These are phyloP conservation scores for Eremobia ochroleuca DNA, from an alignment of 2,888 invertebrate species.

Conservation along the genomic window DNA sequence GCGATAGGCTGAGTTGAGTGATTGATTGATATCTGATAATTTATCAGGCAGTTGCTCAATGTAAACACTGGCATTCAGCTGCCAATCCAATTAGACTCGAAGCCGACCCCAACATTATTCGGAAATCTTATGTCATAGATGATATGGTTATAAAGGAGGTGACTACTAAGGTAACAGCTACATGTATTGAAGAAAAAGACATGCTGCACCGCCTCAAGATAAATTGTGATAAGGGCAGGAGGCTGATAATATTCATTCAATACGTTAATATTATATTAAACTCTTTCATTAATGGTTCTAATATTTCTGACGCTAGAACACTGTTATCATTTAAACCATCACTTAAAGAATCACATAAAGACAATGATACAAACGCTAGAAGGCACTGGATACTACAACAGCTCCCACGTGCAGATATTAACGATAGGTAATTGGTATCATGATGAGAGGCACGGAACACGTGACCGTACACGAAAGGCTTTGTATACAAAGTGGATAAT, in stretches of 20 bases:
- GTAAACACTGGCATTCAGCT: not conserved
- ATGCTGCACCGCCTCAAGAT: not conserved
- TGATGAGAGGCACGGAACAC: constrained; percentile 34
- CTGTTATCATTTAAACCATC: constrained; percentile 17
- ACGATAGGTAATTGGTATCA: constrained; percentile 55
- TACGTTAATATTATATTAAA: not conserved
- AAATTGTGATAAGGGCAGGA: not conserved
- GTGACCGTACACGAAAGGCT: constrained; percentile 50
- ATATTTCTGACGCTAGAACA: not conserved
- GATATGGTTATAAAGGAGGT: not conserved
- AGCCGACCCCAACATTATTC: not conserved
- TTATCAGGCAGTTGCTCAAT: not conserved
- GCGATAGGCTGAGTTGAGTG: no score
- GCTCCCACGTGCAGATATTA: constrained; percentile 47
- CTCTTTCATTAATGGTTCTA: not conserved
- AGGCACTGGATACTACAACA: constrained; percentile 27
- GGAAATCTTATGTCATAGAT: not conserved
- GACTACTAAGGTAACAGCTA: not conserved
- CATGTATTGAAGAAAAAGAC: not conserved
- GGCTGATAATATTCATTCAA: not conserved
- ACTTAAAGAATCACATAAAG: constrained; percentile 32
- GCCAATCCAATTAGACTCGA: not conserved
- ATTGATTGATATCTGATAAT: not conserved
- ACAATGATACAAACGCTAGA: constrained; percentile 15
- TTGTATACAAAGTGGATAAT: constrained; percentile 52